Percentiles rank a stretch among this genome's conserved stretches.
phyloP scores from a whole-genome alignment of 1,140 invertebrate species.

The Eupeodes corollae region DNA sequence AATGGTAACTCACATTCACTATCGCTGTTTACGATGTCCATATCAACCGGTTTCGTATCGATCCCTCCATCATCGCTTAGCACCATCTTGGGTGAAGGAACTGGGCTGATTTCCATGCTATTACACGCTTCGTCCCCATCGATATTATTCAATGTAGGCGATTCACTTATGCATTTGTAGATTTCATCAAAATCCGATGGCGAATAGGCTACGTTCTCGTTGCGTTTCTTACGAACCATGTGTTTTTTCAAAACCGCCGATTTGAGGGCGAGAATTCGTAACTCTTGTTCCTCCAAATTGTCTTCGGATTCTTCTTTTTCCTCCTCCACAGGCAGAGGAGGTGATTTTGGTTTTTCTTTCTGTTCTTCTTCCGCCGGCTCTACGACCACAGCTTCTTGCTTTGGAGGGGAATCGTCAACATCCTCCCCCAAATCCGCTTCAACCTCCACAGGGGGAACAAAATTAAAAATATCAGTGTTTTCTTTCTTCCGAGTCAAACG shows the following conservation, averaged over 20 bases:
- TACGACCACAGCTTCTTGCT: constrained; percentile 4
- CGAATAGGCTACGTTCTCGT: constrained; percentile 31
- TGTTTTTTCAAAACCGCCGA: constrained; percentile 31
- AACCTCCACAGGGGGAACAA: background rate
- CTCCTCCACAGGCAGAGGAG: too few relatives aligned
- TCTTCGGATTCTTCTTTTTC: constrained; percentile 7
- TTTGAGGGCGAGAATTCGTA: constrained; percentile 30
- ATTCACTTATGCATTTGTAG: background rate
- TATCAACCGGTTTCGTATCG: constrained; percentile 29
- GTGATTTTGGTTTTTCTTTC: too few relatives aligned
- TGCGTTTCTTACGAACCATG: constrained; percentile 25
- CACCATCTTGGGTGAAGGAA: constrained; percentile 18
- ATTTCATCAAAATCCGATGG: constrained; percentile 31
- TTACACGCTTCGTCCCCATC: constrained; percentile 19
- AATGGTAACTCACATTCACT: constrained; percentile 12
- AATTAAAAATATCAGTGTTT: background rate
- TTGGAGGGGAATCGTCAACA: background rate
- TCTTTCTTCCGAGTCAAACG: background rate
- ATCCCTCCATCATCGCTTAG: constrained; percentile 8
- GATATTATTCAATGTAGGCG: constrained; percentile 10
- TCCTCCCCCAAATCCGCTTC: too few relatives aligned
- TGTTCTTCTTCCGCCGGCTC: background rate
- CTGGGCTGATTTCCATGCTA: constrained; percentile 33
- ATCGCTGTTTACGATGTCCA: constrained; percentile 31
- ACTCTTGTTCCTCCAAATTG: constrained; percentile 18